Conservation (phyloP, 2,797 vertebrate species). For the Paratrypauchen microcephalus region DNA sequence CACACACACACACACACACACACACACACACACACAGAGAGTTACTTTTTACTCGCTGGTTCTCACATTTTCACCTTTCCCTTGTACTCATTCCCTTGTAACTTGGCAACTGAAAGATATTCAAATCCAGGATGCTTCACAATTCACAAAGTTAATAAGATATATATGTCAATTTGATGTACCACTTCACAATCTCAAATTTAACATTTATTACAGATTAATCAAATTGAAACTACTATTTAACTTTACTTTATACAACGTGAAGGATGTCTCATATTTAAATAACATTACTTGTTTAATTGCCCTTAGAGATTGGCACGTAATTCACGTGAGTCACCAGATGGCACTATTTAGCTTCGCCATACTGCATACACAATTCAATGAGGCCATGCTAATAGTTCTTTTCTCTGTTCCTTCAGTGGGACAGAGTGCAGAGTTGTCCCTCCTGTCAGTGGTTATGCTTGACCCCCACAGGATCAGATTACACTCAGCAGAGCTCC, state of each 20-base stretch:
- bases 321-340: slow-evolving; percentile 67
- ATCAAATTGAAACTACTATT: slow-evolving; percentile 12
- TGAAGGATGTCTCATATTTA: slow-evolving; percentile 24
- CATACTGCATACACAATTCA: slow-evolving; percentile 42
- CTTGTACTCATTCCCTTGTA: slow-evolving; percentile 20
- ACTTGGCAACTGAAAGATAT: slow-evolving; percentile 14
- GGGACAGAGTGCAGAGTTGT: slow-evolving; percentile 31
- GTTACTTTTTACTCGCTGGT: slow-evolving; percentile 4
- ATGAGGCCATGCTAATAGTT: slow-evolving; percentile 36
- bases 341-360: slow-evolving; percentile 78
- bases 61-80: slow-evolving; percentile 49
- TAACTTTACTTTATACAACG: background rate
- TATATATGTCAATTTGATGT: slow-evolving; percentile 30
- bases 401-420: slow-evolving; percentile 33
- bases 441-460: slow-evolving; percentile 44
- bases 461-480: slow-evolving; percentile 50
- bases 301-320: slow-evolving; percentile 33
- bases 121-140: slow-evolving; percentile 21
- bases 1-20: no score
- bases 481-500: slow-evolving; percentile 11
- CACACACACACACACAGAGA: no score
- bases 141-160: slow-evolving; percentile 5
- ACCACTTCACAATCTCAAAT: background rate
- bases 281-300: slow-evolving; percentile 45
- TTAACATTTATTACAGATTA: slow-evolving; percentile 10